phyloP scores from a whole-genome alignment of 2,888 invertebrate genomes.

The Mamestra brassicae region DNA sequence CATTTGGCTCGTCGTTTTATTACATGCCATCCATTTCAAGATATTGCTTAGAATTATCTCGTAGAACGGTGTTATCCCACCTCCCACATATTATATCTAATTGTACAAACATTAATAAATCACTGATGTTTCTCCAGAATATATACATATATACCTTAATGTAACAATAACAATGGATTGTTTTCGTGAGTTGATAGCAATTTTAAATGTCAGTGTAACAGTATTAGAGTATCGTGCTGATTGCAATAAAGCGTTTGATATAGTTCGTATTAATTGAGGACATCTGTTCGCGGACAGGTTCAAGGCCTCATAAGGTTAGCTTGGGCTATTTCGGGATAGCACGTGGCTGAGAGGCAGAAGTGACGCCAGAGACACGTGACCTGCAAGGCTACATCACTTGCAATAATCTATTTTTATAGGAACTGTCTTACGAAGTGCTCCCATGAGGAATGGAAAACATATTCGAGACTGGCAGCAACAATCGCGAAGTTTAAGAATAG shows the following conservation, averaged over 20 bases:
- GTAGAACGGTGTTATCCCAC: slow-evolving; percentile 1
- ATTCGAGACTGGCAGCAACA: neutral
- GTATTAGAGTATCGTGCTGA: slow-evolving; percentile 31
- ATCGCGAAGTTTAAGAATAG: neutral
- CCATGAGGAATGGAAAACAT: slow-evolving; percentile 1
- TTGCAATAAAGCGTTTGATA: slow-evolving; percentile 44
- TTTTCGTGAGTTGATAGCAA: slow-evolving; percentile 31
- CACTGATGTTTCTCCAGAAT: neutral
- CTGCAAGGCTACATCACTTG: slow-evolving; percentile 50
- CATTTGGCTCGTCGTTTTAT: slow-evolving; percentile 21
- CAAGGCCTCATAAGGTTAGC: slow-evolving; percentile 65
- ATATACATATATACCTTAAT: slow-evolving; percentile 13
- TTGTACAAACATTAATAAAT: slow-evolving; percentile 27
- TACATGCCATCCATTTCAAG: slow-evolving; percentile 15
- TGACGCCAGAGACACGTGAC: slow-evolving; percentile 44
- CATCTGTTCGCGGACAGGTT: slow-evolving; percentile 51
- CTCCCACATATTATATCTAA: neutral
- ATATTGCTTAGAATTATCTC: slow-evolving; percentile 18
- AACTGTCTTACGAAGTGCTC: slow-evolving; percentile 17
- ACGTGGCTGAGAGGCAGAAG: slow-evolving; percentile 54
- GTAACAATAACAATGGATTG: slow-evolving; percentile 25
- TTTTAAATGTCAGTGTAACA: neutral
- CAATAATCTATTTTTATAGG: slow-evolving; percentile 56
- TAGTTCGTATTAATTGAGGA: slow-evolving; percentile 53
- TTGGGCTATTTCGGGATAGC: slow-evolving; percentile 60